These are phyloP conservation scores for Lepeophtheirus salmonis DNA, from an alignment of 1,140 invertebrate genomes.

Conservation along the genomic window DNA sequence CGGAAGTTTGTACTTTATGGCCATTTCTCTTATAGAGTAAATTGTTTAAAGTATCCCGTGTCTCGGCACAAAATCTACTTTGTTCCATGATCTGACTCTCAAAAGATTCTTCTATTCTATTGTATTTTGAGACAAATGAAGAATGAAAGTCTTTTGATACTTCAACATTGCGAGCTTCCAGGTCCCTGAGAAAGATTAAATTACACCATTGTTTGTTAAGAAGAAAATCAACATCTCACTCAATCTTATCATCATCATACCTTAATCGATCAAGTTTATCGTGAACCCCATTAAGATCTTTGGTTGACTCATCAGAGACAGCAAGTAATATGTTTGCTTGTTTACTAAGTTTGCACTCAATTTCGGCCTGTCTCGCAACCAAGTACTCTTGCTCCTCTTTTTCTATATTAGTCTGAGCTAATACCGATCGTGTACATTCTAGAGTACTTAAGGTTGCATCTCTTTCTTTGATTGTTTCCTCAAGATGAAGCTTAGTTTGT, in stretches of 20 bases:
- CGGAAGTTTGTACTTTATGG: neutral
- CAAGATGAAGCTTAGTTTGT: slow-evolving; percentile 33
- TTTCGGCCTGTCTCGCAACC: slow-evolving; percentile 41
- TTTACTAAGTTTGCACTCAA: slow-evolving; percentile 38
- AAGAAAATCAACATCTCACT: neutral
- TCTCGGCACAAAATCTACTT: neutral
- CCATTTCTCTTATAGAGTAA: neutral
- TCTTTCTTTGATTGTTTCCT: slow-evolving; percentile 34
- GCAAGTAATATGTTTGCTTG: slow-evolving; percentile 43
- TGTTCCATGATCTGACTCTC: neutral
- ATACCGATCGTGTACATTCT: slow-evolving; percentile 23
- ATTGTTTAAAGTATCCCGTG: neutral
- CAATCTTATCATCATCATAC: neutral
- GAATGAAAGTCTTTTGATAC: neutral
- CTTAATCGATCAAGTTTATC: slow-evolving; percentile 41
- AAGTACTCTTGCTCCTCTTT: slow-evolving; percentile 31
- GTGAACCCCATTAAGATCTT: slow-evolving; percentile 42
- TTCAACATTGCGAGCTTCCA: neutral
- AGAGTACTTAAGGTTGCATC: slow-evolving; percentile 31
- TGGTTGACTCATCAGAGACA: slow-evolving; percentile 40
- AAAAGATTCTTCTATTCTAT: neutral
- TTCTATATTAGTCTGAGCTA: slow-evolving; percentile 30
- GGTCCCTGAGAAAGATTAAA: neutral
- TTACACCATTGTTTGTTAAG: neutral
- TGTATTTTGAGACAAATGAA: slow-evolving; percentile 5